A percentile compares a stretch with the other conserved stretches of the same genome.
phyloP scores from a whole-genome alignment of 2,113 vertebrate genomes.

The Strix uralensis region DNA sequence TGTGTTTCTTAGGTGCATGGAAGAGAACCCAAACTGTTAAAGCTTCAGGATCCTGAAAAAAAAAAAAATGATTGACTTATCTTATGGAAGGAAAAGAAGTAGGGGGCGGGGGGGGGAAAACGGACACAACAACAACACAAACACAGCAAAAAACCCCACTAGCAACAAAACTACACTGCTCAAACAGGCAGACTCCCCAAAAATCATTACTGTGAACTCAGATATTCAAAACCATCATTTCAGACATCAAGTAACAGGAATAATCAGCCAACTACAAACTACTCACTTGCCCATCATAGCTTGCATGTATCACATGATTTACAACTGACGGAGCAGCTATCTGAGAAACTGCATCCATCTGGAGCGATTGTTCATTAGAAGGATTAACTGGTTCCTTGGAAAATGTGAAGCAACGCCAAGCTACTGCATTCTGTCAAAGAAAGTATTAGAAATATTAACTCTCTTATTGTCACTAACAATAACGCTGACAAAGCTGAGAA shows the following conservation, averaged over 20 bases:
- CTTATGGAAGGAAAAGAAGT: not conserved
- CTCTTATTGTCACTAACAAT: not conserved
- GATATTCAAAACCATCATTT: not conserved
- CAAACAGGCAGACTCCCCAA: not conserved
- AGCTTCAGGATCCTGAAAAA: constrained; percentile 84
- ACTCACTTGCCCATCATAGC: constrained; percentile 83
- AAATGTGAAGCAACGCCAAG: constrained; percentile 92
- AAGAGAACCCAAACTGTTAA: constrained; percentile 91
- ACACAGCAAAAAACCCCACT: not conserved
- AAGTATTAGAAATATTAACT: not conserved
- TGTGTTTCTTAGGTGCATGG: constrained; percentile 84
- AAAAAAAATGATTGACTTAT: not conserved
- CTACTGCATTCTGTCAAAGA: constrained; percentile 82
- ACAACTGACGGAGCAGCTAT: constrained; percentile 82
- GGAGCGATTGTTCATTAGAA: constrained; percentile 57
- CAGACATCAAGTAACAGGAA: not conserved
- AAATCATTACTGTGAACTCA: not conserved
- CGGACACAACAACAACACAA: no score
- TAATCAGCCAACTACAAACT: not conserved
- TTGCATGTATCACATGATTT: constrained; percentile 90
- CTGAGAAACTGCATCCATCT: constrained; percentile 66
- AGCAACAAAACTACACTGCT: not conserved
- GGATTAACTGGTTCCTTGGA: constrained; percentile 80
- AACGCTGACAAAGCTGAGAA: not conserved
- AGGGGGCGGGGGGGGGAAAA: not conserved